phyloP scores from a whole-genome alignment of 2,797 vertebrate genomes.

The Buphagus erythrorhynchus region DNA sequence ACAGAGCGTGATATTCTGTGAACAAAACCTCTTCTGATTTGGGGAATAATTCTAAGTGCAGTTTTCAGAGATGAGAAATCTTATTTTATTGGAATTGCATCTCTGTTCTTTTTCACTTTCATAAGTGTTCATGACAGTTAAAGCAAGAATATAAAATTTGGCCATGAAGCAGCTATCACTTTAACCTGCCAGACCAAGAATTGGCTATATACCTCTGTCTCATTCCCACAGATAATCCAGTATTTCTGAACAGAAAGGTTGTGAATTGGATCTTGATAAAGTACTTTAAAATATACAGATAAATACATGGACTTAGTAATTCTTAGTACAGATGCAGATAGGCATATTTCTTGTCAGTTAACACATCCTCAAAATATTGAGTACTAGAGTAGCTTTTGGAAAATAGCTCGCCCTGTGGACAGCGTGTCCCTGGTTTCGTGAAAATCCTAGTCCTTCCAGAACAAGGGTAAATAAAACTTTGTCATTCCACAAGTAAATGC shows the following conservation, averaged over 20 bases:
- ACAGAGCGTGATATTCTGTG: background rate
- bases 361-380: background rate
- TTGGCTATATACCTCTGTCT: background rate
- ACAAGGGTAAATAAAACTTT: background rate
- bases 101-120: conserved; percentile 64
- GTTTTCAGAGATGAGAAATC: conserved; percentile 54
- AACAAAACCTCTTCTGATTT: conserved; percentile 40
- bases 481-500: background rate
- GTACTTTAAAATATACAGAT: background rate
- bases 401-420: background rate
- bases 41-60: background rate
- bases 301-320: background rate
- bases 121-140: conserved; percentile 59
- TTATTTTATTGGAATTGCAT: conserved; percentile 56
- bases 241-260: background rate
- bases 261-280: background rate
- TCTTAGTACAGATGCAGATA: background rate
- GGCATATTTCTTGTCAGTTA: background rate
- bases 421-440: background rate
- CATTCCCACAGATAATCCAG: background rate
- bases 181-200: conserved; percentile 54
- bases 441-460: background rate
- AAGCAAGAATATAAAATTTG: conserved; percentile 53
- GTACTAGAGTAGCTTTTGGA: background rate
- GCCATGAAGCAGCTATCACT: conserved; percentile 50